These are phyloP conservation scores for Enchytraeus crypticus DNA, from an alignment of 2,888 invertebrate species.

Conservation along the genomic window DNA sequence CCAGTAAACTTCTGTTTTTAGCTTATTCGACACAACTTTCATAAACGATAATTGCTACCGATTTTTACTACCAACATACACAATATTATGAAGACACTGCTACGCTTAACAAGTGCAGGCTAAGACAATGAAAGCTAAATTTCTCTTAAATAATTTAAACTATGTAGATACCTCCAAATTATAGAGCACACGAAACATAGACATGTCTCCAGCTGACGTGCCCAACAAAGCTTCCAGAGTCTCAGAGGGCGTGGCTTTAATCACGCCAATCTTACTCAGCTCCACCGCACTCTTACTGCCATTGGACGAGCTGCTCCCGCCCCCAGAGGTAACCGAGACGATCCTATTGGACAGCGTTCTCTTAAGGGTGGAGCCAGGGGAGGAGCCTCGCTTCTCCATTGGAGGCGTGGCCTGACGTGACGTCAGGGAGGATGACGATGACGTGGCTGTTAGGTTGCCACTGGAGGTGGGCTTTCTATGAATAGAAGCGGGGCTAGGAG, in stretches of 20 bases:
- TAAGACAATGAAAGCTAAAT: too few relatives aligned
- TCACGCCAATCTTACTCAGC: too few relatives aligned
- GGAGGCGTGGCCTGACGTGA: neutral
- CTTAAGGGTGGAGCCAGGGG: neutral
- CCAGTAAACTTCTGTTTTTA: too few relatives aligned
- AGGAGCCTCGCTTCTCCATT: neutral
- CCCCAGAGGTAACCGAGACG: neutral
- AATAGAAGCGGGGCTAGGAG: too few relatives aligned
- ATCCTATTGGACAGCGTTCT: slow-evolving; percentile 20
- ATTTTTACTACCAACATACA: too few relatives aligned
- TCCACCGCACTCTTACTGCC: slow-evolving; percentile 26
- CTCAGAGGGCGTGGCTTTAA: too few relatives aligned
- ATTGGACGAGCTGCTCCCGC: slow-evolving; percentile 33
- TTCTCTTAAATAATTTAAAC: too few relatives aligned
- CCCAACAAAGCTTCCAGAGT: slow-evolving; percentile 46
- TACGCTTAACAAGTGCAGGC: too few relatives aligned
- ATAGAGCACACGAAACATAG: slow-evolving; percentile 50
- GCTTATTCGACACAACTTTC: too few relatives aligned
- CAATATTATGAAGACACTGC: too few relatives aligned
- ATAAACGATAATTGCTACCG: too few relatives aligned
- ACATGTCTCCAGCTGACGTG: slow-evolving; percentile 42
- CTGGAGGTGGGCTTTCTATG: neutral
- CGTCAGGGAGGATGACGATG: slow-evolving; percentile 13
- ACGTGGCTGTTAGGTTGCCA: slow-evolving; percentile 6
- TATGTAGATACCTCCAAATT: too few relatives aligned